Evolutionary conservation across 1,140 invertebrate genomes (phyloP).

Genomic region (Protaetia brevitarsis): DNA sequence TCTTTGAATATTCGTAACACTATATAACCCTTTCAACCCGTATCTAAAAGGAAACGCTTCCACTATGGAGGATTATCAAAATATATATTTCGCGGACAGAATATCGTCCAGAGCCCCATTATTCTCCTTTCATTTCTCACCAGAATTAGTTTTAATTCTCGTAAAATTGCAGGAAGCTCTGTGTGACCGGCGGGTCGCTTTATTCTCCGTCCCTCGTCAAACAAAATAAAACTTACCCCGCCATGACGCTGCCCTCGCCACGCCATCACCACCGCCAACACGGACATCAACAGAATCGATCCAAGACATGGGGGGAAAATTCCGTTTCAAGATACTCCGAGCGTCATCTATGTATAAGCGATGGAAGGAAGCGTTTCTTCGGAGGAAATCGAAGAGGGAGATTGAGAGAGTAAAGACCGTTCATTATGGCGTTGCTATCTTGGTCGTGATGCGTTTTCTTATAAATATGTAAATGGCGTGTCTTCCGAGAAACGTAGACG

Average conservation of each 20-base stretch:
- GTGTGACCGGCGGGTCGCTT: neutral
- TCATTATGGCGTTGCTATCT: neutral
- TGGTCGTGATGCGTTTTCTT: neutral
- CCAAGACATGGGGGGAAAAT: neutral
- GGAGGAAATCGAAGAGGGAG: neutral
- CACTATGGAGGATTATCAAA: neutral
- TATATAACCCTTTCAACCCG: too few species aligned
- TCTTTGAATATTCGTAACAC: too few species aligned
- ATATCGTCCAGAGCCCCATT: neutral
- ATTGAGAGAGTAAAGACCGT: neutral
- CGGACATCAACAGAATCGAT: neutral
- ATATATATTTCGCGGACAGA: neutral
- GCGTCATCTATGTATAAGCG: slow-evolving; percentile 6
- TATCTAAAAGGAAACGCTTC: neutral
- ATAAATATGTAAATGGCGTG: slow-evolving; percentile 7
- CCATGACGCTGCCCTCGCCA: neutral
- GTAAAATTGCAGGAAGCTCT: neutral
- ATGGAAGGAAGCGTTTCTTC: neutral
- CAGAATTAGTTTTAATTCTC: slow-evolving; percentile 15
- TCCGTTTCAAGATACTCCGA: neutral
- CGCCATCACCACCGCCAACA: neutral
- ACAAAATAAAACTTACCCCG: slow-evolving; percentile 12
- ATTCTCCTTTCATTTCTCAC: slow-evolving; percentile 9
- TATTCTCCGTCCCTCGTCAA: neutral
- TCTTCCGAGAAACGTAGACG: neutral